These are phyloP conservation scores for Macrosteles quadrilineatus DNA, from an alignment of 1,140 invertebrate genomes.

Conservation along the genomic window DNA sequence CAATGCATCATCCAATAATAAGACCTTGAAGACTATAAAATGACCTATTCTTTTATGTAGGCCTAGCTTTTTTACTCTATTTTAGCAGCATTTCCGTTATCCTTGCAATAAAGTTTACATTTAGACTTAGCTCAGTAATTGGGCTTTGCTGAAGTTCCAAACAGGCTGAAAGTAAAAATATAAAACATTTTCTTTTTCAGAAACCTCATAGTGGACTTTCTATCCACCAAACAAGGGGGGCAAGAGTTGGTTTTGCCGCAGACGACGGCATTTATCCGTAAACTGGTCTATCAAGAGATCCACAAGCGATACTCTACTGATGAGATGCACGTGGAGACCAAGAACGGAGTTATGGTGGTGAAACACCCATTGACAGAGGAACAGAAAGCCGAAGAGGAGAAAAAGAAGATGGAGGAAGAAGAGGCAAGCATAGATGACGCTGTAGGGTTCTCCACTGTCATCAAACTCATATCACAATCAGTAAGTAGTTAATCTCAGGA, in stretches of 20 bases:
- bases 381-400: conserved; percentile 48
- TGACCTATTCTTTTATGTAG: no score
- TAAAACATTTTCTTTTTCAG: not conserved
- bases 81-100: no score
- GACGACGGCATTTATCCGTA: conserved; percentile 65
- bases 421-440: conserved; percentile 64
- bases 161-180: no score
- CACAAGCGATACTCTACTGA: conserved; percentile 3
- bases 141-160: no score
- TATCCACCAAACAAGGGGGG: not conserved
- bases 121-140: no score
- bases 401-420: conserved; percentile 57
- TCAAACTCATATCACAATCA: conserved; percentile 72
- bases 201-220: not conserved
- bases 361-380: not conserved
- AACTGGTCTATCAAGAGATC: conserved; percentile 65
- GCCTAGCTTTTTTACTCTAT: no score
- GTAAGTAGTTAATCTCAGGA: no score
- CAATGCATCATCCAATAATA: no score
- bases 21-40: no score
- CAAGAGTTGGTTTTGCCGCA: not conserved
- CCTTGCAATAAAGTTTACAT: no score
- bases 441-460: conserved; percentile 77
- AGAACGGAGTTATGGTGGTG: conserved; percentile 9
- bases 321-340: conserved; percentile 28